phyloP scores from a whole-genome alignment of 2,797 vertebrate species.

The Artibeus lituratus region DNA sequence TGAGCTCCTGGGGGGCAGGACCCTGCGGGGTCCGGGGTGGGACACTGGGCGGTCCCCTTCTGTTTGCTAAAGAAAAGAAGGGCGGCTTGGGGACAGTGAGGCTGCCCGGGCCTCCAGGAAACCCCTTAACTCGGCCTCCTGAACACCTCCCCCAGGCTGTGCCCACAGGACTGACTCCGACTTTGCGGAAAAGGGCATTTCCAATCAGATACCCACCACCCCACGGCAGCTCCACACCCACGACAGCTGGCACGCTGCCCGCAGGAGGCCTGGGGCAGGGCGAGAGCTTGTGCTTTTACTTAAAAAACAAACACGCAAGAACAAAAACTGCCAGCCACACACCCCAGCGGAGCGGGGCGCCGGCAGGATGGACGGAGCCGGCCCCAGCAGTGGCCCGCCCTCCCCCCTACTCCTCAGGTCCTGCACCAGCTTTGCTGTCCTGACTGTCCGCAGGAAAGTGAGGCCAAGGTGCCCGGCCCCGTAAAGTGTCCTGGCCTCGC shows the following conservation, averaged over 20 bases:
- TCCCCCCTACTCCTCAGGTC: neutral
- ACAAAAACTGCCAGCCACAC: neutral
- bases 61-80: too few species aligned
- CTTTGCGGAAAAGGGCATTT: neutral
- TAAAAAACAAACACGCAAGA: neutral
- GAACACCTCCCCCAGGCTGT: neutral
- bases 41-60: neutral
- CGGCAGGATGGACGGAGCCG: neutral
- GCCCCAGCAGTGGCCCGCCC: too few species aligned
- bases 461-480: neutral
- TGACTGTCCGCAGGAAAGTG: neutral
- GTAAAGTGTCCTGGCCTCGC: accelerated
- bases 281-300: neutral
- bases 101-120: neutral
- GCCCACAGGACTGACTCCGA: neutral
- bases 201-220: neutral
- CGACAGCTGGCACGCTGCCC: neutral
- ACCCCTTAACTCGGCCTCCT: too few species aligned
- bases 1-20: neutral
- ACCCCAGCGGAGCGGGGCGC: neutral
- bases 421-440: accelerated
- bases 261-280: neutral
- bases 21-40: neutral
- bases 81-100: neutral
- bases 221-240: accelerated